These are phyloP conservation scores for Drosophila fulvimacula DNA, from an alignment of 2,888 invertebrate species.

Conservation along the genomic window DNA sequence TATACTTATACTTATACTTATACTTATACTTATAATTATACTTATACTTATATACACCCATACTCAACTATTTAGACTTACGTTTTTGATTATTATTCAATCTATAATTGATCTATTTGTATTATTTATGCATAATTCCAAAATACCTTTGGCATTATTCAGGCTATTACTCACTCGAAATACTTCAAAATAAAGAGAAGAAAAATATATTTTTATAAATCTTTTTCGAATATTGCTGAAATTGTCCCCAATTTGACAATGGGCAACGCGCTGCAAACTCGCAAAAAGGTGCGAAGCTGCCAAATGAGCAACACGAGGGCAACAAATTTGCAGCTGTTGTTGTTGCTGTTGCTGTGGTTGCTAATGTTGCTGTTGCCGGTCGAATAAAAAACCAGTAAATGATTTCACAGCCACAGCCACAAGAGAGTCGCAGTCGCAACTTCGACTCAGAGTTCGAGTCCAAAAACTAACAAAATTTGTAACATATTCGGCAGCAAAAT, in stretches of 20 bases:
- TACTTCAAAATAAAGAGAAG: not conserved
- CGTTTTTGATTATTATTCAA: not conserved
- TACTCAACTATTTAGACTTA: not conserved
- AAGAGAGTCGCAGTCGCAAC: constrained; percentile 23
- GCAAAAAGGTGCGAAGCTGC: constrained; percentile 75
- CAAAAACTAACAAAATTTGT: constrained; percentile 77
- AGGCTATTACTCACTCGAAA: constrained; percentile 40
- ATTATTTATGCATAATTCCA: constrained; percentile 14
- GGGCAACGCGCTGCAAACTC: constrained; percentile 44
- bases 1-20: not conserved
- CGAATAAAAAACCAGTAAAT: constrained; percentile 79
- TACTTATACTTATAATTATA: not conserved
- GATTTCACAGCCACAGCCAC: constrained; percentile 66
- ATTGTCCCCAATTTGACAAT: constrained; percentile 64
- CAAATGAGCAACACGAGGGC: constrained; percentile 79
- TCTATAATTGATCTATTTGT: constrained; percentile 19
- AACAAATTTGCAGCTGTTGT: constrained; percentile 75
- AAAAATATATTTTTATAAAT: constrained; percentile 17
- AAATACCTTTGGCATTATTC: constrained; percentile 29
- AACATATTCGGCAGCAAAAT: constrained; percentile 77
- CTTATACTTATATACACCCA: not conserved
- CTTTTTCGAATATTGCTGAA: constrained; percentile 40
- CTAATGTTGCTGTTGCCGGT: constrained; percentile 45
- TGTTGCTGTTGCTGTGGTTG: constrained; percentile 48
- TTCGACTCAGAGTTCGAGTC: constrained; percentile 27